Evolutionary conservation across 2,113 vertebrate genomes (phyloP), one percentile per base, ranked within the genome.

Genomic region (Polypterus senegalus): DNA sequence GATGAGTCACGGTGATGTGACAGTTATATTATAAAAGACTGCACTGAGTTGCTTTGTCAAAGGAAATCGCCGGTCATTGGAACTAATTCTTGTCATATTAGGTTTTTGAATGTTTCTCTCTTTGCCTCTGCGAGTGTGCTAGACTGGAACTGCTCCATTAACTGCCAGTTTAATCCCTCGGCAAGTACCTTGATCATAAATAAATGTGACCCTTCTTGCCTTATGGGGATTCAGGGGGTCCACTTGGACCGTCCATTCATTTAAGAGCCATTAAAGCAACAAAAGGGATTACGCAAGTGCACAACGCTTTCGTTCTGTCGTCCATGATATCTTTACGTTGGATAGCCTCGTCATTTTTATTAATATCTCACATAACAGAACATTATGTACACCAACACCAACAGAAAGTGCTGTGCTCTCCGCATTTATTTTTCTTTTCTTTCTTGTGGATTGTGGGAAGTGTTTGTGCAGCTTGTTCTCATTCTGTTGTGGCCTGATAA

Each of bases 31-130:
- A 9, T 51, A 7, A 51, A 58, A 45, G 56, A 3, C n/a, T 58
- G 56, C 43, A 43, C 46, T 58, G 56, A 58, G 56, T 44, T 58
- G 56, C 56, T 45, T 58, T 58, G 43, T 58, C 56, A 58, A 27
- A 27, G 27, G 43, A 58, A 58, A 44, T 6, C 10, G 9, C 9
- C 43, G 54, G 6, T 10, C 9, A 55, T 55, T 55, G 54, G 54
- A 55, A 55, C 54, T 55, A 8, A 27, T 57, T 57, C 27, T 57
- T 1, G 49, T 2, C 9, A 57, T 57, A 27, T 5, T 57, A 27
- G 9, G n/a, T 57, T 11, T 5, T 11, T 57, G 27, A 57, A 44
- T 11, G 56, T 51, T 27, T 27, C 49, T 51, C 49, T 51, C 49
- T 7, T 51, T 51, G 49, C 49, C 49, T 7, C 49, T 9, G 49